Percentiles rank a stretch among this genome's conserved stretches.
phyloP scores from a whole-genome alignment of 2,797 vertebrate species.

The Heliangelus exortis region DNA sequence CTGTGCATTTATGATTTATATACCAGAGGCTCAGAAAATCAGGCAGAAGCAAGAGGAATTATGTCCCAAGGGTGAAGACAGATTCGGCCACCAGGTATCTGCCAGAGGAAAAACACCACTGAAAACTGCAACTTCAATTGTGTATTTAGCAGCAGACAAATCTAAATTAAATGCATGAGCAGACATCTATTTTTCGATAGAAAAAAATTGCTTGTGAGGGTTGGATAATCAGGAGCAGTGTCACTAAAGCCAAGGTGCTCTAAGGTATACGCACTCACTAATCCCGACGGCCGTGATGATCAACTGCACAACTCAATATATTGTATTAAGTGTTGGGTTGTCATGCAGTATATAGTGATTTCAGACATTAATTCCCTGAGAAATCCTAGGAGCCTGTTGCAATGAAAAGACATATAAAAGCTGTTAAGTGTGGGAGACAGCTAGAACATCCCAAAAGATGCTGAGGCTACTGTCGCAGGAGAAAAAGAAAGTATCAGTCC shows the following conservation, averaged over 20 bases:
- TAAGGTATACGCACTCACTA: not conserved
- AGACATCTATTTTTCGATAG: not conserved
- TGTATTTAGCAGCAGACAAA: not conserved
- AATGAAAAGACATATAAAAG: not conserved
- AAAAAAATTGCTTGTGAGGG: not conserved
- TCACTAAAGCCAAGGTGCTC: not conserved
- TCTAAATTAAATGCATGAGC: not conserved
- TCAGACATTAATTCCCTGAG: not conserved
- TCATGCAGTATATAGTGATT: not conserved
- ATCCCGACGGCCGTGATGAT: not conserved
- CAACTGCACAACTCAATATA: not conserved
- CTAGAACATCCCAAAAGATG: not conserved
- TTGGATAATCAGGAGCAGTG: not conserved
- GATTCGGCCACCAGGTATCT: not conserved
- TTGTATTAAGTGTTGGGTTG: not conserved
- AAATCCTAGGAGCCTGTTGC: not conserved
- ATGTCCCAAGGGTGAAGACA: not conserved
- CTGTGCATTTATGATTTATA: constrained; percentile 42
- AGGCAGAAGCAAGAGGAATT: not conserved
- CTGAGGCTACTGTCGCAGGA: not conserved
- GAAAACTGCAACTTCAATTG: not conserved
- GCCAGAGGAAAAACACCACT: not conserved
- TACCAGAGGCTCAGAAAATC: not conserved
- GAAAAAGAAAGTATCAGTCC: not conserved
- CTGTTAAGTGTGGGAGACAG: not conserved